Evolutionary conservation across 1,140 invertebrate species (phyloP).

Genomic region (Halesus radiatus): DNA sequence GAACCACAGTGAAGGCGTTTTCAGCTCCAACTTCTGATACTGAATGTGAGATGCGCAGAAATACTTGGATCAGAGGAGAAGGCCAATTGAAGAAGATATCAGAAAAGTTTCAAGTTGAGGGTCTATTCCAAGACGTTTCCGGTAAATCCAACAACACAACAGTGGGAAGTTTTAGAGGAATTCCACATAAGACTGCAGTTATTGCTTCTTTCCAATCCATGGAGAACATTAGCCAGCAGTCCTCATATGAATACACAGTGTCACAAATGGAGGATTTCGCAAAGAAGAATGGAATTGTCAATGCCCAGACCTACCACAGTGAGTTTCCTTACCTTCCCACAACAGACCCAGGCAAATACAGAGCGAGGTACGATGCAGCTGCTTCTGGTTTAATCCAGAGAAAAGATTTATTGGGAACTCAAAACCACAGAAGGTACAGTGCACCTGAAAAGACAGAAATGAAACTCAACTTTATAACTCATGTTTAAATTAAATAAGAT

Average conservation of each 20-base stretch:
- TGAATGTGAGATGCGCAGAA: conserved; percentile 50
- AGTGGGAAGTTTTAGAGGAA: conserved; percentile 68
- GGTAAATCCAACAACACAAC: conserved; percentile 64
- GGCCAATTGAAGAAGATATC: conserved; percentile 68
- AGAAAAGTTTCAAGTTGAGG: conserved; percentile 69
- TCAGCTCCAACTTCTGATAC: conserved; percentile 59
- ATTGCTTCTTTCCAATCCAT: conserved; percentile 69
- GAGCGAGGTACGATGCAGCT: conserved; percentile 65
- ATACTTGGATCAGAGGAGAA: conserved; percentile 36
- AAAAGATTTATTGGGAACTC: conserved; percentile 63
- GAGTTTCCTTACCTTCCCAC: conserved; percentile 69
- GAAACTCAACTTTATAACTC: conserved; percentile 39
- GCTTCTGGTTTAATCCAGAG: conserved; percentile 67
- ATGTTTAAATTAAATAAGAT: conserved; percentile 12
- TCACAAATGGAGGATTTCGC: conserved; percentile 64
- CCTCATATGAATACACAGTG: conserved; percentile 65
- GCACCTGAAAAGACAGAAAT: conserved; percentile 61
- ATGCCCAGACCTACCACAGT: conserved; percentile 67
- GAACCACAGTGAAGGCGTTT: conserved; percentile 47
- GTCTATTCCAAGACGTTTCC: conserved; percentile 68
- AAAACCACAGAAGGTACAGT: conserved; percentile 66
- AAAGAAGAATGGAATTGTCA: conserved; percentile 63
- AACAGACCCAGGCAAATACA: conserved; percentile 67
- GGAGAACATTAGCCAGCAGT: conserved; percentile 66
- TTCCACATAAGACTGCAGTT: conserved; percentile 70